These are phyloP conservation scores for Himalopsyche anomala DNA, from an alignment of 2,888 invertebrate species.

Conservation along the genomic window DNA sequence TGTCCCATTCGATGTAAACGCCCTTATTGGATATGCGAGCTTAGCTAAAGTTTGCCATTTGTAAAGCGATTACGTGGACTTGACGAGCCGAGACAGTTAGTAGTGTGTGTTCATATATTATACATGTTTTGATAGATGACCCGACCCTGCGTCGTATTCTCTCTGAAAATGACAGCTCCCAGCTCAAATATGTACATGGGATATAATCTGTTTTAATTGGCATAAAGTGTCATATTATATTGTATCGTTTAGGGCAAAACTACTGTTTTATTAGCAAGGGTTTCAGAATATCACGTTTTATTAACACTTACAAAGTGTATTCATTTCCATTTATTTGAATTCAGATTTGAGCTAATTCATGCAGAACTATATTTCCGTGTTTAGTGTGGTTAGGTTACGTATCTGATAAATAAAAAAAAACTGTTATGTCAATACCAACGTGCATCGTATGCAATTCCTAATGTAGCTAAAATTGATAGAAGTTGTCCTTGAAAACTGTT, in stretches of 20 bases:
- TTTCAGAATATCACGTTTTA: not conserved
- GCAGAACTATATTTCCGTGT: too few relatives aligned
- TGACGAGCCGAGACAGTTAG: not conserved
- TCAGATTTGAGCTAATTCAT: not conserved
- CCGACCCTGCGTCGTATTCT: not conserved
- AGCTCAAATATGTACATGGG: conserved; percentile 35
- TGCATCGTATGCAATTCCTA: too few relatives aligned
- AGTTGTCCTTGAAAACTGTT: too few relatives aligned
- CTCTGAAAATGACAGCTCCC: conserved; percentile 14
- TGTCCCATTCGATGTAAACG: conserved; percentile 9
- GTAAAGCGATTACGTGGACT: not conserved
- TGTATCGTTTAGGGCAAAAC: not conserved
- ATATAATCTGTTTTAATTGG: conserved; percentile 22
- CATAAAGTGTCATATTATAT: not conserved
- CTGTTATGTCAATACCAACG: too few relatives aligned
- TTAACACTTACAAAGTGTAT: not conserved
- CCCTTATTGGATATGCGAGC: conserved; percentile 4
- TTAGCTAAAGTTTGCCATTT: conserved; percentile 1
- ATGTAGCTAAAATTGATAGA: too few relatives aligned
- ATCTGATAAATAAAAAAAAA: too few relatives aligned
- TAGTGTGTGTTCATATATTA: not conserved
- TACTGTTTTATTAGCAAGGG: not conserved
- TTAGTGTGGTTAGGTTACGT: too few relatives aligned
- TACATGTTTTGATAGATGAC: conserved; percentile 31
- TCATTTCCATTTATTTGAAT: not conserved